Conservation (phyloP, 2,888 invertebrate species). For the Apotomis capreana region DNA sequence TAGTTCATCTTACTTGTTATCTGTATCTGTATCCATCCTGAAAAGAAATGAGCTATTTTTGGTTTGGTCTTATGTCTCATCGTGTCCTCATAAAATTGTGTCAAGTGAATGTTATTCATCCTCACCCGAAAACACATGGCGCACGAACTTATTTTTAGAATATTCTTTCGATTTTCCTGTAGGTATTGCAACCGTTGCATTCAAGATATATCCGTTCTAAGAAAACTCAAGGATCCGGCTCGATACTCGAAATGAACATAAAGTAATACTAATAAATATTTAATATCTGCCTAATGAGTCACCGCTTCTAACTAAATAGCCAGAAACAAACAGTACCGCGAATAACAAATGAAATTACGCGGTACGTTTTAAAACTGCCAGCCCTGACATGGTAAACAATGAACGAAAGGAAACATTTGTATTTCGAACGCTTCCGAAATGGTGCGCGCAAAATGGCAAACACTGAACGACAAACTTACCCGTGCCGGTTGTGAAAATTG, state of each 20-base stretch:
- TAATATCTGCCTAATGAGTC: slow-evolving; percentile 45
- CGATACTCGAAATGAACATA: slow-evolving; percentile 34
- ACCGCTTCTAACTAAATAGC: slow-evolving; percentile 44
- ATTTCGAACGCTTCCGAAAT: slow-evolving; percentile 59
- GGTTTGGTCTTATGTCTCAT: slow-evolving; percentile 18
- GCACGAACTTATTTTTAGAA: slow-evolving; percentile 28
- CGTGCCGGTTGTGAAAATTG: not conserved
- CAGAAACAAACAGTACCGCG: slow-evolving; percentile 36
- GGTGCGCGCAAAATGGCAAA: slow-evolving; percentile 52
- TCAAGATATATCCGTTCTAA: slow-evolving; percentile 33
- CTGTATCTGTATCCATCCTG: no score
- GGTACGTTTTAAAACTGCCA: slow-evolving; percentile 20
- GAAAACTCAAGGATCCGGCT: slow-evolving; percentile 39
- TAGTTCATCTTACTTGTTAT: not conserved
- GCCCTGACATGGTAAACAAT: slow-evolving; percentile 26
- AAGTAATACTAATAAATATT: slow-evolving; percentile 43
- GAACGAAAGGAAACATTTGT: slow-evolving; percentile 59
- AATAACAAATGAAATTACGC: slow-evolving; percentile 35
- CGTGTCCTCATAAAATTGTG: slow-evolving; percentile 25
- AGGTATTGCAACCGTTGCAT: slow-evolving; percentile 36
- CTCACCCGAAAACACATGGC: slow-evolving; percentile 30
- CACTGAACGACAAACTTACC: not conserved
- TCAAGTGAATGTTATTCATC: slow-evolving; percentile 31
- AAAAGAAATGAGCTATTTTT: slow-evolving; percentile 17
- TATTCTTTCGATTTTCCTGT: slow-evolving; percentile 35